These are phyloP conservation scores for Eulithis testata DNA, from an alignment of 2,888 invertebrate species.

Conservation along the genomic window DNA sequence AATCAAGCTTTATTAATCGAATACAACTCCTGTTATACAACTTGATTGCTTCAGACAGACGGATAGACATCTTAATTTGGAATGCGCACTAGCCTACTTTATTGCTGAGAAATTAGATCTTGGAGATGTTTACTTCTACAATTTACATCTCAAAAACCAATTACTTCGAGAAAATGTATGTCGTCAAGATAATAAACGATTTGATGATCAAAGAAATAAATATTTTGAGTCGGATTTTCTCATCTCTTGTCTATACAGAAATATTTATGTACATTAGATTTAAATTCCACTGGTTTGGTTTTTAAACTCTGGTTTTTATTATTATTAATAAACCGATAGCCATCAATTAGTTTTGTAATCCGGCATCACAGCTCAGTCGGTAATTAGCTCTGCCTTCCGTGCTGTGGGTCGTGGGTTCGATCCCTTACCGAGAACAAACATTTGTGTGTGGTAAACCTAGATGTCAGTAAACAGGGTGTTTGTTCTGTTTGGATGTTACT, in stretches of 20 bases:
- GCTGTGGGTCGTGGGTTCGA: too few relatives aligned
- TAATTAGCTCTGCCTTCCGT: too few relatives aligned
- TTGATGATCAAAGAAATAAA: neutral
- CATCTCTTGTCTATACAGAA: too few relatives aligned
- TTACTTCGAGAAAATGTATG: neutral
- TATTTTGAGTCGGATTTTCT: too few relatives aligned
- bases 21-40: slow-evolving; percentile 23
- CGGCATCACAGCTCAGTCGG: too few relatives aligned
- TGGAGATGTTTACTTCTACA: neutral
- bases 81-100: slow-evolving; percentile 5
- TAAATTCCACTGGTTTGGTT: neutral
- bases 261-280: too few relatives aligned
- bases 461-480: too few relatives aligned
- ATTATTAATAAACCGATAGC: too few relatives aligned
- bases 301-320: neutral
- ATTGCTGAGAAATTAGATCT: slow-evolving; percentile 4
- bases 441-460: too few relatives aligned
- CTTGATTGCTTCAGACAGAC: slow-evolving; percentile 20
- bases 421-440: too few relatives aligned
- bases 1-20: slow-evolving; percentile 20
- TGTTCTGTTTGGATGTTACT: too few relatives aligned
- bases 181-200: neutral
- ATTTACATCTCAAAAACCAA: neutral
- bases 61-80: slow-evolving; percentile 16
- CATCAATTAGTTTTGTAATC: slow-evolving; percentile 10